Base-by-base conservation (phyloP, 2,113 vertebrate genomes). In the Sorex araneus region DNA sequence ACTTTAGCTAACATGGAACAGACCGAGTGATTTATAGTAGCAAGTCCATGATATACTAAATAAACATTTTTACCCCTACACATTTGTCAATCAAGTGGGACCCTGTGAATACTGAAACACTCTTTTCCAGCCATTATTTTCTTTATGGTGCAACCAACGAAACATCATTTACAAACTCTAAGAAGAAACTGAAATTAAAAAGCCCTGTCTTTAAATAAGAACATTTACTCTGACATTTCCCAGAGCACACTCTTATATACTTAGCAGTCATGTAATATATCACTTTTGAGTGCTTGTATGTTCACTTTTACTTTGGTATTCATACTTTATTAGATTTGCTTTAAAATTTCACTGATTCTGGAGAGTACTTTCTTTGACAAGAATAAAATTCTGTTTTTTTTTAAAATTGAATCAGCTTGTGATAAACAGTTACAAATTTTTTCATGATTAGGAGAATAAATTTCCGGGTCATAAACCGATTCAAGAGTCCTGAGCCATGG, bases 401-500 rank as follows among this genome's bases (percentile, higher is more conserved):
- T 50, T 47, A 47, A 47, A 50, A 50, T 50, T 10, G 47, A 50
- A 50, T 50, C 47, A 50, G 6, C 9, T 7, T 50, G 47, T 7
- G 47, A 50, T 50, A 50, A 6, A 47, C 45, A 47, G 5, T 50
- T 50, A 50, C 47, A 50, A 50, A 13, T 50, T 40, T 50, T 5
- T 50, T 50, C 47, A 50, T 50, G 47, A 50, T 50, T 50, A 50
- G 47, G 47, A 92, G 71, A 74, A 94, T 82, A 96, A 73, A 93
- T 27, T 83, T 13, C 28, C 23, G 43, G 6, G 30, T 78, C 82
- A 95, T 97, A 96, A 97, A 96, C 94, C 76, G 50, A 94, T 76
- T 47, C 95, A 97, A 97, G 95, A 94, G 47, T 87, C 94, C 3
- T 15, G 18, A 34, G 73, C 67, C 82, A 90, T n/a, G n/a, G n/a